These are phyloP conservation scores for Salvelinus fontinalis DNA, from an alignment of 2,113 vertebrate genomes.

Conservation along the genomic window DNA sequence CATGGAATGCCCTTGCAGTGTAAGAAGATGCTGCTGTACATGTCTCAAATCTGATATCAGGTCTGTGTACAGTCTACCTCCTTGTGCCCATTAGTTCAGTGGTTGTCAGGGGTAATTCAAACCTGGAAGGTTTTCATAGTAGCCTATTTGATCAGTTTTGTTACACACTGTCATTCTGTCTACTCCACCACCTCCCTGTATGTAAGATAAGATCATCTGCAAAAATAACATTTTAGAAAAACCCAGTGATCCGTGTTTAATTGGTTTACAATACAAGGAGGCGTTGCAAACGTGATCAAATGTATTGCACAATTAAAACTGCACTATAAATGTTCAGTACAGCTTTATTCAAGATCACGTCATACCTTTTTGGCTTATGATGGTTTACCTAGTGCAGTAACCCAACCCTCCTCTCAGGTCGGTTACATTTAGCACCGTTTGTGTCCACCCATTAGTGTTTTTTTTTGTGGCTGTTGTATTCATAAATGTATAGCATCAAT, in stretches of 20 bases:
- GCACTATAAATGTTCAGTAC: background rate
- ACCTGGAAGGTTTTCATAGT: background rate
- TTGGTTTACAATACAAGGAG: background rate
- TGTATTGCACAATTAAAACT: background rate
- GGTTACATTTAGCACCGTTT: slow-evolving; percentile 57
- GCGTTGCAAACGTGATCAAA: background rate
- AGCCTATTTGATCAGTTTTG: background rate
- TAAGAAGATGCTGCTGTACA: slow-evolving; percentile 47
- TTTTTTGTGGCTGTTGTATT: slow-evolving; percentile 77
- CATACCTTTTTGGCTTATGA: slow-evolving; percentile 21
- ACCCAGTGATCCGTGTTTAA: background rate
- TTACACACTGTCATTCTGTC: slow-evolving; percentile 7
- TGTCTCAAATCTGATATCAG: background rate
- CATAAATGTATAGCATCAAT: slow-evolving; percentile 80
- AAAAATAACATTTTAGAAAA: slow-evolving; percentile 6
- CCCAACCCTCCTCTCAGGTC: slow-evolving; percentile 50
- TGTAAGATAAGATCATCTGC: background rate
- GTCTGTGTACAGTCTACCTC: background rate
- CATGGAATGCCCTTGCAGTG: slow-evolving; percentile 26
- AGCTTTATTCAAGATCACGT: slow-evolving; percentile 32
- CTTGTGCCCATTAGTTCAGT: slow-evolving; percentile 13
- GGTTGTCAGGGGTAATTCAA: background rate
- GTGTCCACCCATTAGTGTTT: slow-evolving; percentile 70
- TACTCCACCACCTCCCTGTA: background rate
- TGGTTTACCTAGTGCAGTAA: slow-evolving; percentile 47